These are phyloP conservation scores for Thelaira solivaga DNA, from an alignment of 2,888 invertebrate species.

Conservation along the genomic window DNA sequence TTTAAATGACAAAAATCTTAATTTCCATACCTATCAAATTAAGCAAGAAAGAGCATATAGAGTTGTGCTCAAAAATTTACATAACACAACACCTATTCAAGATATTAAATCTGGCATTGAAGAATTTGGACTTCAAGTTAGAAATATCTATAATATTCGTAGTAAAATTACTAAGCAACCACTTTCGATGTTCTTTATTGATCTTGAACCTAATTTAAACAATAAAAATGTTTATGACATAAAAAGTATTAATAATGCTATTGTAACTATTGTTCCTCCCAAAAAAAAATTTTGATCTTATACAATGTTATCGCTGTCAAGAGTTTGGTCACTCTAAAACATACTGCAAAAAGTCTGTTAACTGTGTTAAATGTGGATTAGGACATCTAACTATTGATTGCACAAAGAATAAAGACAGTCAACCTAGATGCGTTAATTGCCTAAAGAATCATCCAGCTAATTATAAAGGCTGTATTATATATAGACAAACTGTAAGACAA, in stretches of 20 bases:
- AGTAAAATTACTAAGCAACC: background rate
- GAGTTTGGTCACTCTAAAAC: background rate
- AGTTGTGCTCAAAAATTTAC: constrained; percentile 36
- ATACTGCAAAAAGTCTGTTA: background rate
- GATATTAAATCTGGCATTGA: constrained; percentile 14
- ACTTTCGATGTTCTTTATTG: background rate
- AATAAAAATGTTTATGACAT: constrained; percentile 3
- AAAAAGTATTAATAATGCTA: background rate
- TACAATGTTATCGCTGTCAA: background rate
- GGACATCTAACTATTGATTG: background rate
- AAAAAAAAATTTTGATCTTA: background rate
- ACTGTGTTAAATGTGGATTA: background rate
- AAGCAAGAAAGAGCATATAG: constrained; percentile 43
- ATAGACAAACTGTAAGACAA: too few relatives aligned
- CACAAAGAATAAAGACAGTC: background rate
- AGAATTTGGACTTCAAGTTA: constrained; percentile 24
- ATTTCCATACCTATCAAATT: constrained; percentile 28
- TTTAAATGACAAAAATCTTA: constrained; percentile 11
- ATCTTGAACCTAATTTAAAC: background rate
- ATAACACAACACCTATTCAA: constrained; percentile 1
- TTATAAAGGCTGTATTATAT: background rate
- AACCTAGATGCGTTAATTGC: background rate
- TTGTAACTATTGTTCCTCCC: background rate
- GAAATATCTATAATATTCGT: constrained; percentile 20
- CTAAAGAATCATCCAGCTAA: background rate